phyloP scores from a whole-genome alignment of 2,797 vertebrate genomes.

The Clarias fuscus region DNA sequence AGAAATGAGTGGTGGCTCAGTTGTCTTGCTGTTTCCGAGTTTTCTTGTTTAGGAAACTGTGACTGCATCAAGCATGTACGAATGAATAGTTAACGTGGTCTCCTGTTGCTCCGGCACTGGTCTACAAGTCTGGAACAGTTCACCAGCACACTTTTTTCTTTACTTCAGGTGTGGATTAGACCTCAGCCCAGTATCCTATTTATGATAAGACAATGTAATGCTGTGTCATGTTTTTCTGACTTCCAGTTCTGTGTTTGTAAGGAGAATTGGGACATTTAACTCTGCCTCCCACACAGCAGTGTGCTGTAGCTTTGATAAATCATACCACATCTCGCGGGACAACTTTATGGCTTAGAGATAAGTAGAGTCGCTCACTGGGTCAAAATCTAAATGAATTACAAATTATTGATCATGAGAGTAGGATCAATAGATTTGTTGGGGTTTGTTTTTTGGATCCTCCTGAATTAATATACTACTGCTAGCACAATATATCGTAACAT shows the following conservation, averaged over 20 bases:
- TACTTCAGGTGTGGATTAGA: background rate
- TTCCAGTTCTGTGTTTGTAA: background rate
- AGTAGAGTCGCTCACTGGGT: background rate
- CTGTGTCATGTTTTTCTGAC: background rate
- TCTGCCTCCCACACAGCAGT: background rate
- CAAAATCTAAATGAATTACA: slow-evolving; percentile 31
- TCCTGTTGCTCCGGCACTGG: no score
- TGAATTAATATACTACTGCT: slow-evolving; percentile 9
- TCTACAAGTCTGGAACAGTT: no score
- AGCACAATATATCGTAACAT: background rate
- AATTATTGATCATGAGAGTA: slow-evolving; percentile 42
- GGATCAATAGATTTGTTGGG: slow-evolving; percentile 59
- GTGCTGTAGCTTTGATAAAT: background rate
- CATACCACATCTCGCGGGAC: slow-evolving; percentile 4
- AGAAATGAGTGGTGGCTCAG: no score
- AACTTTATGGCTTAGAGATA: background rate
- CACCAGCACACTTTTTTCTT: background rate
- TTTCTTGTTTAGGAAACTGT: no score
- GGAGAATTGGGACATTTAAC: background rate
- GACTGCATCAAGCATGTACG: no score
- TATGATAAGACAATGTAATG: background rate
- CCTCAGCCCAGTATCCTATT: background rate
- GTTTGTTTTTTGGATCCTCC: slow-evolving; percentile 47
- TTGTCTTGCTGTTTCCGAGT: no score
- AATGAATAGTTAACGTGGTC: no score